Percentiles rank a stretch among this genome's conserved stretches.
These are phyloP conservation scores for Himalopsyche phryganea DNA, from an alignment of 1,140 invertebrate species.

Conservation along the genomic window DNA sequence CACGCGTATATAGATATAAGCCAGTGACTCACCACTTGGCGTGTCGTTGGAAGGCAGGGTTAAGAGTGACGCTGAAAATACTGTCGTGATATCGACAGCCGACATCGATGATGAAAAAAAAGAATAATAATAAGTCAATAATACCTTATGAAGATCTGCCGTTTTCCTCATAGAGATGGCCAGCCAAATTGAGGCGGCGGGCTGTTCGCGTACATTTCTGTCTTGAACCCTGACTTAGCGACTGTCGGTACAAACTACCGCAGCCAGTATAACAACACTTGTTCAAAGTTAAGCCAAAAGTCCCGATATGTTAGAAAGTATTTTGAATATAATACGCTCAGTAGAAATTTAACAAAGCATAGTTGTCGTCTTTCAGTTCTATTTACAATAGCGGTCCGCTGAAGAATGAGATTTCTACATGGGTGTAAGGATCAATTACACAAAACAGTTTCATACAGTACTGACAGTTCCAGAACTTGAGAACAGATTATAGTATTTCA, in stretches of 20 bases:
- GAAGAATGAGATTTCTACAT: not conserved
- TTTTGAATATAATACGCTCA: no score
- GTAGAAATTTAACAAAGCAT: no score
- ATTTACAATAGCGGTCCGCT: not conserved
- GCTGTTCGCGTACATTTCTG: constrained; percentile 42
- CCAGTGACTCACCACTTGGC: constrained; percentile 27
- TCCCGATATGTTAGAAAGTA: not conserved
- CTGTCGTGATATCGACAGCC: constrained; percentile 29
- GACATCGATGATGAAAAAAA: constrained; percentile 41
- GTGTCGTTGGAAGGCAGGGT: not conserved
- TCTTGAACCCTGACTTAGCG: constrained; percentile 56
- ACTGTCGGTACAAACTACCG: constrained; percentile 48
- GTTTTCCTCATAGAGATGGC: constrained; percentile 44
- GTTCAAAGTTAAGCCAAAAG: not conserved
- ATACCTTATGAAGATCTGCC: constrained; percentile 50
- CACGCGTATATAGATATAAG: no score
- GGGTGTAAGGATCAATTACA: not conserved
- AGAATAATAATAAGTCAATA: constrained; percentile 42
- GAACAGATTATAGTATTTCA: no score
- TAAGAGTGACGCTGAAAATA: constrained; percentile 29
- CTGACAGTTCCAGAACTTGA: no score
- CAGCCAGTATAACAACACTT: constrained; percentile 44
- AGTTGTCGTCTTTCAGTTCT: no score
- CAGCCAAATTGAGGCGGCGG: constrained; percentile 39
- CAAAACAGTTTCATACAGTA: not conserved